Evolutionary conservation across 2,113 vertebrate species (phyloP), one percentile per base, ranked within the genome.

Genomic region (Vimba vimba): DNA sequence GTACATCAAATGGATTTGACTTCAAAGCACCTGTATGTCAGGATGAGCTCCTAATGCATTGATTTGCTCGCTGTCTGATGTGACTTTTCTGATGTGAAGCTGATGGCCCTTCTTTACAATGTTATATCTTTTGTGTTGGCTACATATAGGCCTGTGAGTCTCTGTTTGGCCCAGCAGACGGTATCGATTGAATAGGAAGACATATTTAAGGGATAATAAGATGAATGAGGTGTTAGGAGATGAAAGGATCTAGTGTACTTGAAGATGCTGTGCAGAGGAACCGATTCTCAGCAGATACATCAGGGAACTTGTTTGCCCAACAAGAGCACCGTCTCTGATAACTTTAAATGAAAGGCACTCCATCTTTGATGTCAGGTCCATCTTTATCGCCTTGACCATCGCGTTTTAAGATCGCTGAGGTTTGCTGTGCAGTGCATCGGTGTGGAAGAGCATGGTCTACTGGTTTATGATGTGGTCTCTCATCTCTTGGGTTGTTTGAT

Each of bases 1-100:
- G 36, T 50, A 86, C 82, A 82, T 86, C 85, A 89, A 86, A 86
- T 84, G 82, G 74, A 87, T n/a, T 50, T 60, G 59, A 81, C 75
- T 86, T 89, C 80, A 87, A 84, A 89, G 66, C 25, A 52, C 39
- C 50, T 71, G 52, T 69, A 43, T 52, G 71, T 75, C 76, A n/a
- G 69, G 68, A 21, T 77, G 78, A 74, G 62, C 43, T 82, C 50
- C 71, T 85, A 87, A 87, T 77, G 80, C 71, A 82, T 86, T 79
- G 52, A 86, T 86, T 88, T 88, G 60, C 86, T 85, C 15, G 7
- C 33, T 6, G 36, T 85, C 74, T 68, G 47, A 74, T 33, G 83
- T 75, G 47, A 50, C 15, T 23, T 79, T 47, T 69, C 74, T 27
- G 17, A 36, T 73, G 79, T 83, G 79, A 82, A 79, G 75, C 25